Base-by-base conservation (phyloP, 1,140 invertebrate species). In the Brachionus plicatilis region DNA sequence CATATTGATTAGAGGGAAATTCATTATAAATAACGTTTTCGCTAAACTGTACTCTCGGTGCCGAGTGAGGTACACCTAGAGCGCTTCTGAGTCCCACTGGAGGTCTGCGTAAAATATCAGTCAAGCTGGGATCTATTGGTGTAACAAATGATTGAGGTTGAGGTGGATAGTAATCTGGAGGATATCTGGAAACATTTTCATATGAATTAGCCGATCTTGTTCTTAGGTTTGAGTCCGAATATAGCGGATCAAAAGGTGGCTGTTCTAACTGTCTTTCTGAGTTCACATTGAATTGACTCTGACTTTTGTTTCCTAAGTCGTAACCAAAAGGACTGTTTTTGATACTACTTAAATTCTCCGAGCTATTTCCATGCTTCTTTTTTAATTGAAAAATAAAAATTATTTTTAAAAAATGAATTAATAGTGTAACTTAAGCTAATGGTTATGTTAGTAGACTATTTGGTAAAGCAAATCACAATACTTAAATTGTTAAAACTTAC, bases 41-140 rank as follows among this genome's bases (percentile, higher is more conserved):
- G 29, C 53, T 76, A 50, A 76, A 76, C 47, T 76, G 72, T 27
- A 76, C 72, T 27, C 72, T 47, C 12, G 43, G 20, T 9, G 53
- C 17, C 6, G 79, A 20, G n/a, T 82, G 53, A 20, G 79, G 79
- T 14, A 65, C 12, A 50, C 72, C 72, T 14, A 50, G 11, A 43
- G 79, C 53, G 53, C 79, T 82, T 43, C 33, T 60, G 3, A 68
- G 33, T 24, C 79, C 79, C 24, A 82, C 79, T n/a, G 79, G 79
- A 29, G 79, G 79, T 45, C 79, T 43, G 12, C 79, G 50, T 37
- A 82, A 12, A 43, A 82, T 82, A 29, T 82, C 50, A 17, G 79
- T 65, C 37, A 82, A 47, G 11, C 50, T 65, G 12, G 79, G 79
- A 47, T 82, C 79, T 17, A 82, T 47, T 14, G 33, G 20, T 14